Conservation (phyloP, 2,888 invertebrate species). For the Didymodactylos carnosus region DNA sequence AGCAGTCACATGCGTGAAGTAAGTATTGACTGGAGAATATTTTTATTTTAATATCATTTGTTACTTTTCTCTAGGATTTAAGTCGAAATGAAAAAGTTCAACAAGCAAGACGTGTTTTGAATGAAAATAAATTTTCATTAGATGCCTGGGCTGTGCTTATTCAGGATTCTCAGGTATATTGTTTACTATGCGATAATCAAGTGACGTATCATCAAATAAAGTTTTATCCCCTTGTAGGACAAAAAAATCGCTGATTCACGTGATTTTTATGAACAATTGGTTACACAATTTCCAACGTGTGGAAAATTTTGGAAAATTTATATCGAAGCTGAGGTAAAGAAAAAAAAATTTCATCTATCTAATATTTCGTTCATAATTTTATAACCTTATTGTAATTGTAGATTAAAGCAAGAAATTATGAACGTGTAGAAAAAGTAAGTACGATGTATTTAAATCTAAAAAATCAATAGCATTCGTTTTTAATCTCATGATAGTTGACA, state of each 20-base stretch:
- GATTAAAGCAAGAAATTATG: conserved; percentile 91
- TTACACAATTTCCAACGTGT: conserved; percentile 76
- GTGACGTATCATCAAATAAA: background rate
- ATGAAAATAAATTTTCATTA: background rate
- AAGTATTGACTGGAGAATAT: background rate
- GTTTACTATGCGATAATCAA: background rate
- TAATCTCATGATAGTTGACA: no score
- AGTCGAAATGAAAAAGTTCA: background rate
- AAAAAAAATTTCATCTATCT: background rate
- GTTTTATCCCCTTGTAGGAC: conserved; percentile 23
- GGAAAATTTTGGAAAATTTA: conserved; percentile 97
- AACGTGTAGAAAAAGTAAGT: conserved; percentile 90
- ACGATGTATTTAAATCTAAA: no score
- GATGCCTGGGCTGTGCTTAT: conserved; percentile 7
- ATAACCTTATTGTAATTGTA: no score
- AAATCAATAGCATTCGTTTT: no score
- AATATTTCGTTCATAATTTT: background rate
- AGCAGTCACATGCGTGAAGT: background rate
- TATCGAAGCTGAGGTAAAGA: conserved; percentile 72
- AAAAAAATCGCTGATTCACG: conserved; percentile 57
- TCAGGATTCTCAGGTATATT: conserved; percentile 7
- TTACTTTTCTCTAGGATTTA: background rate
- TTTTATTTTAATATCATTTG: background rate
- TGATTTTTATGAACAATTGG: conserved; percentile 74
- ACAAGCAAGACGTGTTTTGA: background rate